These are phyloP conservation scores for Magallana angulata DNA, from an alignment of 1,140 invertebrate genomes.

Conservation along the genomic window DNA sequence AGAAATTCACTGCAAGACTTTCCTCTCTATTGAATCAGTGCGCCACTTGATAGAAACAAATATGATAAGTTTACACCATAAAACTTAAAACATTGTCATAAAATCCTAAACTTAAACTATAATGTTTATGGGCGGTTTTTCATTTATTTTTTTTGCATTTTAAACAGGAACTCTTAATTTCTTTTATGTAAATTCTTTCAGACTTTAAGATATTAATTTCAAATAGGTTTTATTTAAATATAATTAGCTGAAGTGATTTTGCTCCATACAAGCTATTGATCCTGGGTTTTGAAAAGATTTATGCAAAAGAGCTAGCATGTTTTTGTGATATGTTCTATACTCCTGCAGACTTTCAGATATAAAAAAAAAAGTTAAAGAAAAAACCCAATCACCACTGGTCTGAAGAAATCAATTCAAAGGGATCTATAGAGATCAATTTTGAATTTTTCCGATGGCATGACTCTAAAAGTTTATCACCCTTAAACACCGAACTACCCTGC, in stretches of 20 bases:
- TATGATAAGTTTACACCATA: conserved; percentile 2
- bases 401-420: conserved; percentile 12
- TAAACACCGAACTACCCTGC: neutral
- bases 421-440: conserved; percentile 19
- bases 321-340: neutral
- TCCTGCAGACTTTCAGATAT: neutral
- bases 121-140: too few species aligned
- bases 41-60: neutral
- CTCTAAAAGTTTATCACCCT: conserved; percentile 16
- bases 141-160: too few species aligned
- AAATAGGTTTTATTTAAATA: neutral
- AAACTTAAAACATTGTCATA: neutral
- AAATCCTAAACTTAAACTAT: neutral
- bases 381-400: neutral
- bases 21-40: neutral
- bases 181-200: too few species aligned
- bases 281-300: conserved; percentile 12
- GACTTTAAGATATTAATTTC: too few species aligned
- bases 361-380: neutral
- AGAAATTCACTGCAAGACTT: conserved; percentile 30
- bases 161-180: too few species aligned
- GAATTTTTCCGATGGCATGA: neutral
- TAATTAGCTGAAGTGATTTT: neutral
- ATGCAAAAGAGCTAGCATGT: neutral
- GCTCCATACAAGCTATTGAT: neutral